phyloP scores from a whole-genome alignment of 2,797 vertebrate species.

The Sebastes oblongus region DNA sequence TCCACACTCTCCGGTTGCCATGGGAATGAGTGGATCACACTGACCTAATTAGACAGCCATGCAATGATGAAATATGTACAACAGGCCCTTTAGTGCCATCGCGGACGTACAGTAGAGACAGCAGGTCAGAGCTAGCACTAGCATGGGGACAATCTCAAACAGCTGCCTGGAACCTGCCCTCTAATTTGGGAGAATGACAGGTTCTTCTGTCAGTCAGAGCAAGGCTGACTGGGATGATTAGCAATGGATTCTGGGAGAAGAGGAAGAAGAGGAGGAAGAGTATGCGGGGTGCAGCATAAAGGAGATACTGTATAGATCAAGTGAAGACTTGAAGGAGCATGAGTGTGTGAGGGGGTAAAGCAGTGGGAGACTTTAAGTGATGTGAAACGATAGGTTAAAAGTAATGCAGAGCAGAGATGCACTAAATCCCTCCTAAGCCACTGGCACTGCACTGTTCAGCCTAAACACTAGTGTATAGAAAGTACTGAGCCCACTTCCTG shows the following conservation, averaged over 20 bases:
- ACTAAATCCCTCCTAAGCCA: slow-evolving; percentile 29
- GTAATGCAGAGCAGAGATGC: slow-evolving; percentile 4
- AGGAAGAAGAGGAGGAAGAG: not conserved
- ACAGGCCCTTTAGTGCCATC: slow-evolving; percentile 43
- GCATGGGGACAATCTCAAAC: slow-evolving; percentile 38
- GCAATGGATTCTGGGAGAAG: slow-evolving; percentile 8
- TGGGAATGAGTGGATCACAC: slow-evolving; percentile 76
- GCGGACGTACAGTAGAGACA: slow-evolving; percentile 48
- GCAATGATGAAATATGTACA: slow-evolving; percentile 80
- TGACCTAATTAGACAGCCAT: slow-evolving; percentile 83
- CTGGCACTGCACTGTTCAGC: not conserved
- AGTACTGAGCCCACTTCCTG: slow-evolving; percentile 3
- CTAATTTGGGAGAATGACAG: not conserved
- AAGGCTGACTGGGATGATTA: slow-evolving; percentile 9
- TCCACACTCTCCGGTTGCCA: slow-evolving; percentile 74
- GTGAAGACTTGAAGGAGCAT: not conserved
- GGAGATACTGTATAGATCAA: not conserved
- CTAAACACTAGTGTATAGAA: not conserved
- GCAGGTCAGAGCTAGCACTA: slow-evolving; percentile 47
- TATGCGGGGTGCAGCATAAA: not conserved
- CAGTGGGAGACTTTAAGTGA: slow-evolving; percentile 14
- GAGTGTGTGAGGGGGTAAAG: not conserved
- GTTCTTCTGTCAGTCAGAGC: slow-evolving; percentile 18
- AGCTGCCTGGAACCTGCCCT: slow-evolving; percentile 14
- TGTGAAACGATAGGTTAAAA: slow-evolving; percentile 19